Conservation (phyloP, 1,140 invertebrate species). For the Trachymyrmex cornetzi region DNA sequence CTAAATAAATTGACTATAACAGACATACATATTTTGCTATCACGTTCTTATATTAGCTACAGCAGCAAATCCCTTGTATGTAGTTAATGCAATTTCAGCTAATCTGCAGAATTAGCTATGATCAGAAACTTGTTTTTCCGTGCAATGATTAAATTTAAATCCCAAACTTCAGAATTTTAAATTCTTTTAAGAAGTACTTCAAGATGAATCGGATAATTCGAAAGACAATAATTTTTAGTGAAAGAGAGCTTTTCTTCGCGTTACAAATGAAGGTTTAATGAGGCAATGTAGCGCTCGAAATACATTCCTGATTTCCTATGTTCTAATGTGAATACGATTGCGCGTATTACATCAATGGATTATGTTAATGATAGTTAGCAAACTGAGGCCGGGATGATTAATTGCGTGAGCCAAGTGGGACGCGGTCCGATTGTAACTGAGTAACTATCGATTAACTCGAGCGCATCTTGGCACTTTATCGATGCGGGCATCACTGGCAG, state of each 20-base stretch:
- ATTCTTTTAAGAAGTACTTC: neutral
- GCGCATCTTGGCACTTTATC: conserved; percentile 69
- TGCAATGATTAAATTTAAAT: neutral
- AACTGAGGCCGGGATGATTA: conserved; percentile 55
- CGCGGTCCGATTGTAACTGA: conserved; percentile 61
- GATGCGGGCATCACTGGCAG: conserved; percentile 57
- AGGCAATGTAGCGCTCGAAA: neutral
- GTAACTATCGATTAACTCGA: conserved; percentile 60
- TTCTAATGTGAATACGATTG: conserved; percentile 34
- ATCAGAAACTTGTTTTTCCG: no score
- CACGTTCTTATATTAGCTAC: no score
- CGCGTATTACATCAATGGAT: conserved; percentile 37
- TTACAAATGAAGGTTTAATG: neutral
- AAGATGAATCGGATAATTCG: neutral
- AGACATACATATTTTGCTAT: no score
- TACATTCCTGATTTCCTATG: conserved; percentile 13
- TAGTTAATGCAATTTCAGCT: no score
- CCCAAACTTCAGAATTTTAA: neutral
- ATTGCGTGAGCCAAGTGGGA: conserved; percentile 57
- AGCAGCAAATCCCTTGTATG: no score
- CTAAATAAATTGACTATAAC: no score
- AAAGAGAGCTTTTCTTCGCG: neutral
- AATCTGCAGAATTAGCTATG: no score
- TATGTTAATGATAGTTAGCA: conserved; percentile 63
- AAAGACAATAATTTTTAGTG: neutral